phyloP scores from a whole-genome alignment of 1,140 invertebrate genomes.

The Cotesia glomerata region DNA sequence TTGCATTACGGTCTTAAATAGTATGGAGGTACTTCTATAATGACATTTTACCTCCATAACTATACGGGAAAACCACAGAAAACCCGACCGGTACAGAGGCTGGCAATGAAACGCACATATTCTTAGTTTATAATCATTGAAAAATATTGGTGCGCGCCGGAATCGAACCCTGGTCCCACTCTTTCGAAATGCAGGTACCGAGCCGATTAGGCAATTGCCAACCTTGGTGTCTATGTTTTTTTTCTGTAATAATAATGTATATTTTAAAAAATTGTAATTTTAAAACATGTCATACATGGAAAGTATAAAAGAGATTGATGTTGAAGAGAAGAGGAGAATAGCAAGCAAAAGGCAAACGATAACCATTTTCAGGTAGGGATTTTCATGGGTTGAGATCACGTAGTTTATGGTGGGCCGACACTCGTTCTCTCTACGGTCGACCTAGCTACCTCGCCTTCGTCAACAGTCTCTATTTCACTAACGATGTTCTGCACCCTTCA shows the following conservation, averaged over 20 bases:
- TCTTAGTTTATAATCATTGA: no score
- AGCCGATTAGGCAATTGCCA: no score
- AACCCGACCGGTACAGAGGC: no score
- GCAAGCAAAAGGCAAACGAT: not conserved
- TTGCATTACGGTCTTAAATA: no score
- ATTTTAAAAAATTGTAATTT: no score
- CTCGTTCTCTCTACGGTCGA: slow-evolving; percentile 48
- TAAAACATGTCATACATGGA: not conserved
- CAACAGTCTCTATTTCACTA: slow-evolving; percentile 60
- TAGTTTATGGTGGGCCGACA: slow-evolving; percentile 56
- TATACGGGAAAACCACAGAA: no score
- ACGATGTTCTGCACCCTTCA: slow-evolving; percentile 55
- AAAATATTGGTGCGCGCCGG: no score
- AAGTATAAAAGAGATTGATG: not conserved
- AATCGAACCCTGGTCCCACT: no score
- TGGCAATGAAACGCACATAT: no score
- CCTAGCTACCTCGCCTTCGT: slow-evolving; percentile 55
- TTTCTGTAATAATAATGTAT: not conserved
- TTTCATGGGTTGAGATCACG: slow-evolving; percentile 54
- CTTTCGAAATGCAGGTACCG: no score
- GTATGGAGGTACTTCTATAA: no score
- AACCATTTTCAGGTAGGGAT: slow-evolving; percentile 50
- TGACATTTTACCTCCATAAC: no score
- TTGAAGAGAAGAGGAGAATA: not conserved
- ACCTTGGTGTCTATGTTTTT: not conserved